These are phyloP conservation scores for Enteromius viviparus DNA, from an alignment of 2,797 vertebrate species.

Conservation along the genomic window DNA sequence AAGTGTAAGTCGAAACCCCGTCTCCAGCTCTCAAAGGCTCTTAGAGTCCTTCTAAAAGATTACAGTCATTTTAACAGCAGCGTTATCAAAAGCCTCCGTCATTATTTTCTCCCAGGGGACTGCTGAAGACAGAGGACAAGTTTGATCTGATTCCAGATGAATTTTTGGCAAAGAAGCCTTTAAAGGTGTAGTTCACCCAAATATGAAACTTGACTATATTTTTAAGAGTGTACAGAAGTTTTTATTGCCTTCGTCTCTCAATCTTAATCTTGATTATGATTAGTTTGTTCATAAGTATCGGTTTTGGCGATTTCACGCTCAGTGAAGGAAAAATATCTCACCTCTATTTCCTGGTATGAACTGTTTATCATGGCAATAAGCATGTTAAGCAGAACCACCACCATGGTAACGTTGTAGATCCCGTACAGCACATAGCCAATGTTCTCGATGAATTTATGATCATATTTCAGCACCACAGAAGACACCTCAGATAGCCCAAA, in stretches of 20 bases:
- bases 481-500: conserved; percentile 96
- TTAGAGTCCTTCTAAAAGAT: neutral
- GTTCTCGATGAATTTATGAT: conserved; percentile 98
- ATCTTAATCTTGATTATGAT: neutral
- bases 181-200: neutral
- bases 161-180: neutral
- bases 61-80: neutral
- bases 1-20: neutral
- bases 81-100: neutral
- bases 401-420: conserved; percentile 97
- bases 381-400: conserved; percentile 98
- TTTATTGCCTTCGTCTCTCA: neutral
- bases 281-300: neutral
- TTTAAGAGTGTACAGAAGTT: neutral
- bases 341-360: conserved; percentile 99
- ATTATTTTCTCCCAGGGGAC: neutral
- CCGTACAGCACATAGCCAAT: conserved; percentile 95
- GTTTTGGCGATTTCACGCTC: neutral
- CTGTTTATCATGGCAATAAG: conserved; percentile 99
- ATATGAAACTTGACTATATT: neutral
- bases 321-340: conserved; percentile 61
- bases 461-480: conserved; percentile 96
- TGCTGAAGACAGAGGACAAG: neutral
- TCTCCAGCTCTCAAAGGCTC: neutral
- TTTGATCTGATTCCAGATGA: neutral